These are phyloP conservation scores for Drosophila auraria DNA, from an alignment of 1,140 invertebrate genomes.

Conservation along the genomic window DNA sequence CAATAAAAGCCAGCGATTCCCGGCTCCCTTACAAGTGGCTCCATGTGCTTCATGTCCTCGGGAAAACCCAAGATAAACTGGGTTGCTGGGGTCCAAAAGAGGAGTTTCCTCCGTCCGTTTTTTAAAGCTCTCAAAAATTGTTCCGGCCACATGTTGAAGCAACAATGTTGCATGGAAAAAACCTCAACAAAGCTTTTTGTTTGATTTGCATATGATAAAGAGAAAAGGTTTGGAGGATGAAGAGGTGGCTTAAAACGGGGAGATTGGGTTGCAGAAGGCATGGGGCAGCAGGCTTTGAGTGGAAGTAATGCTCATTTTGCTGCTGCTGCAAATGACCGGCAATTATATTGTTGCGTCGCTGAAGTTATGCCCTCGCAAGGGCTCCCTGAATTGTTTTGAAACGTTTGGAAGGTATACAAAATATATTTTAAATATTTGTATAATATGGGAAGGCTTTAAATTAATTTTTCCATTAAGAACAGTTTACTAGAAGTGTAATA, in stretches of 20 bases:
- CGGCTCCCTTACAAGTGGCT: constrained; percentile 61
- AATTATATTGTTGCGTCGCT: constrained; percentile 71
- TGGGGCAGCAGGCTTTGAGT: not conserved
- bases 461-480: not conserved
- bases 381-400: not conserved
- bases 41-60: constrained; percentile 20
- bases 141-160: constrained; percentile 61
- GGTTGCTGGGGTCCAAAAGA: constrained; percentile 7
- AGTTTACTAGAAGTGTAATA: not conserved
- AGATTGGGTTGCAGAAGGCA: not conserved
- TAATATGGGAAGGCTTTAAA: not conserved
- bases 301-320: constrained; percentile 63
- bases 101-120: constrained; percentile 1
- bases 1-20: constrained; percentile 74
- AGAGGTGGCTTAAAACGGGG: not conserved
- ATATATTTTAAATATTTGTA: not conserved
- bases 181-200: constrained; percentile 51
- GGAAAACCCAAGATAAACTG: no score
- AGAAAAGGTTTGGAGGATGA: constrained; percentile 26
- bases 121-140: constrained; percentile 10
- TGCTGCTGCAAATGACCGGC: constrained; percentile 82
- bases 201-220: constrained; percentile 81
- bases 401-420: not conserved
- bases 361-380: not conserved
- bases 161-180: constrained; percentile 60